A percentile compares a stretch with the other conserved stretches of the same genome.
Conservation (phyloP, 2,113 vertebrate genomes). For the Oncorhynchus nerka region DNA sequence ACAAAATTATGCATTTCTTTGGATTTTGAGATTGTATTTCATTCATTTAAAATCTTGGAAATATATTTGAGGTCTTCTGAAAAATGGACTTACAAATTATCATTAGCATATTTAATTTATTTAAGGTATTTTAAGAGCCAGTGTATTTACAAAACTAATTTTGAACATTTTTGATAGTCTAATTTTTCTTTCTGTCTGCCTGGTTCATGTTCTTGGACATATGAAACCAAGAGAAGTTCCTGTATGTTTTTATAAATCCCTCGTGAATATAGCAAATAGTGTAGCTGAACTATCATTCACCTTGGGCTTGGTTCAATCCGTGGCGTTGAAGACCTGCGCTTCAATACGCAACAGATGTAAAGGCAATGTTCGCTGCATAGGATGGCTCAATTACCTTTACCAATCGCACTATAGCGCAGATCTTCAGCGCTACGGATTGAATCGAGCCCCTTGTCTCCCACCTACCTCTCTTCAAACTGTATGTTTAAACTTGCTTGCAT, state of each 20-base stretch:
- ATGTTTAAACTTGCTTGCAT: background rate
- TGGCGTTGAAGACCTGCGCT: too few relatives aligned
- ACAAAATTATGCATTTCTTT: constrained; percentile 2
- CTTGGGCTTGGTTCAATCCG: background rate
- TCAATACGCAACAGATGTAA: too few relatives aligned
- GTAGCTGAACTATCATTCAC: constrained; percentile 44
- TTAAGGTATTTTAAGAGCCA: background rate
- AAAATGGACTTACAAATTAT: constrained; percentile 13
- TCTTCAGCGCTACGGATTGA: too few relatives aligned
- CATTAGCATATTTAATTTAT: constrained; percentile 8
- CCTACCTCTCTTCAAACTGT: constrained; percentile 22
- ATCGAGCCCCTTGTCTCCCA: constrained; percentile 11
- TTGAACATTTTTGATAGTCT: constrained; percentile 22
- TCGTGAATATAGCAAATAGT: constrained; percentile 51
- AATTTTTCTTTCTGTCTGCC: background rate
- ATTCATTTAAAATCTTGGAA: constrained; percentile 36
- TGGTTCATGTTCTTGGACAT: constrained; percentile 1
- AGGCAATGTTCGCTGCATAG: too few relatives aligned
- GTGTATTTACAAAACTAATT: constrained; percentile 22
- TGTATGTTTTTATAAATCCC: constrained; percentile 47
- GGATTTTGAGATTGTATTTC: constrained; percentile 37
- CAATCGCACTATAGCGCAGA: too few relatives aligned
- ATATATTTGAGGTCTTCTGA: constrained; percentile 31
- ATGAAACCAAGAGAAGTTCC: constrained; percentile 19
- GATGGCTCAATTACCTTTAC: too few relatives aligned